Conservation (phyloP, 2,113 vertebrate genomes). For the Promerops cafer region DNA sequence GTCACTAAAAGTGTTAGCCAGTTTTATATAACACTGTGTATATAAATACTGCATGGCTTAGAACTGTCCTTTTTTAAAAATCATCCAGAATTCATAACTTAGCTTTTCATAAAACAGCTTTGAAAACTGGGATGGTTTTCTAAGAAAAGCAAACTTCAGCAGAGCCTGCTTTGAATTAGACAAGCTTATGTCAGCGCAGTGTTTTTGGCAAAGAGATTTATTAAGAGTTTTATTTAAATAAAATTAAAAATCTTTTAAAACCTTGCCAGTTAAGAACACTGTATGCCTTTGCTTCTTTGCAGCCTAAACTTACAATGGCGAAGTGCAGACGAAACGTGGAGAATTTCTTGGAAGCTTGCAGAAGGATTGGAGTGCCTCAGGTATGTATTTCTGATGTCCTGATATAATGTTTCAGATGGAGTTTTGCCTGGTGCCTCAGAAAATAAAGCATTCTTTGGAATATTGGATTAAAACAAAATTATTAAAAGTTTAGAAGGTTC, state of each 20-base stretch:
- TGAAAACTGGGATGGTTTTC: neutral
- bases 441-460: neutral
- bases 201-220: neutral
- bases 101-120: neutral
- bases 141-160: neutral
- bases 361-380: constrained; percentile 95
- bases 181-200: neutral
- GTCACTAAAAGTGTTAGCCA: neutral
- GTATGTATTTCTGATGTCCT: constrained; percentile 58
- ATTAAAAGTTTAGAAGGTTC: neutral
- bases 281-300: neutral
- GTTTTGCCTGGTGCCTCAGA: neutral
- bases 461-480: neutral
- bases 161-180: constrained; percentile 8
- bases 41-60: neutral
- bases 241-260: neutral
- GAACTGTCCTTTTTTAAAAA: neutral
- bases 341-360: constrained; percentile 97
- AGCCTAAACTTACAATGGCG: constrained; percentile 99
- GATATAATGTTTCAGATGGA: neutral
- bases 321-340: constrained; percentile 97
- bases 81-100: neutral
- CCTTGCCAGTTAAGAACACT: neutral
- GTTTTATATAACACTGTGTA: neutral
- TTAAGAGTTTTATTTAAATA: neutral